Percentiles rank a stretch among this genome's conserved stretches.
phyloP scores from a whole-genome alignment of 2,113 vertebrate species.

The Capreolus pygargus region DNA sequence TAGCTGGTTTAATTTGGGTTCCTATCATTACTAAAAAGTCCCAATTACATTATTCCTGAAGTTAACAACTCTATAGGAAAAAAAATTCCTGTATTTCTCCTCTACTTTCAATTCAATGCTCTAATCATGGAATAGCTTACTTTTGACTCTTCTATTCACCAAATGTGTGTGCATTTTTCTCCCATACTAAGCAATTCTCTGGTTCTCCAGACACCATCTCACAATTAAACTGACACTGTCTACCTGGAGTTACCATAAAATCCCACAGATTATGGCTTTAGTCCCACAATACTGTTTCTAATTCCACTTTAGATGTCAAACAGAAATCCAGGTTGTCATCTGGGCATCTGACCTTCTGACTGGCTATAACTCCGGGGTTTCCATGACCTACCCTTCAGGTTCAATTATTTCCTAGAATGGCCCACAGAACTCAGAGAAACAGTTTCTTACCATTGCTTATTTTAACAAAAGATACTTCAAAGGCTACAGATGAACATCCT shows the following conservation, averaged over 20 bases:
- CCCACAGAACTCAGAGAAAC: not conserved
- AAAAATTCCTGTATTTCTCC: not conserved
- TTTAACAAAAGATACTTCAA: not conserved
- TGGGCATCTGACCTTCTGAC: not conserved
- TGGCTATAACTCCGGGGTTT: not conserved
- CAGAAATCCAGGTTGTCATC: not conserved
- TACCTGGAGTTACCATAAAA: not conserved
- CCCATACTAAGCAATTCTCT: not conserved
- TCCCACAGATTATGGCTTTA: not conserved
- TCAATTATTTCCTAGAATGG: not conserved
- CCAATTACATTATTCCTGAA: not conserved
- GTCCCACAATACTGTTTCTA: not conserved
- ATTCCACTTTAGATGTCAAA: not conserved
- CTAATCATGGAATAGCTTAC: not conserved
- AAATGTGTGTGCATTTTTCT: not conserved
- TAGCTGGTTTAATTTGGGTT: conserved; percentile 1
- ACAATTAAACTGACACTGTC: not conserved
- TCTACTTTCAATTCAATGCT: not conserved
- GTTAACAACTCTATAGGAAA: not conserved
- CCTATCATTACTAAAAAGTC: not conserved
- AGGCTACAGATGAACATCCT: not conserved
- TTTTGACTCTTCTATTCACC: not conserved
- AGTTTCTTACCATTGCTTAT: not conserved
- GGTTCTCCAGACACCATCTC: not conserved
- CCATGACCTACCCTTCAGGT: not conserved